These are phyloP conservation scores for Tupaia tana DNA, from an alignment of 2,113 vertebrate species.

Conservation along the genomic window DNA sequence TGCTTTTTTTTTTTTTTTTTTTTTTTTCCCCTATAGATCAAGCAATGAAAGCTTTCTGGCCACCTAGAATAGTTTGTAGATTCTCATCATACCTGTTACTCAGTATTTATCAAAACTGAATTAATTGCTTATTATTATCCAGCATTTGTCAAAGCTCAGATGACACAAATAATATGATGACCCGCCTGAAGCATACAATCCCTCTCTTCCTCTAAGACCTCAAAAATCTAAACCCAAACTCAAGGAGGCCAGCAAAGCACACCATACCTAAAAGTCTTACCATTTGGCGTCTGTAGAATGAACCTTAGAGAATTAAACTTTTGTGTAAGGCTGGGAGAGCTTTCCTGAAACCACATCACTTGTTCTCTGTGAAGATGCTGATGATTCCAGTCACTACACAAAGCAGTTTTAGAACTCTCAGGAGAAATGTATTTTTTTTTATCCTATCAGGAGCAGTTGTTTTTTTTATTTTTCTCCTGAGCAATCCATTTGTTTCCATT, in stretches of 20 bases:
- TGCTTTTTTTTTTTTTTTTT: neutral
- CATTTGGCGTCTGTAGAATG: neutral
- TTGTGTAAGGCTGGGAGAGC: neutral
- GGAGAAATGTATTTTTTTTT: neutral
- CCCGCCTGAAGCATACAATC: neutral
- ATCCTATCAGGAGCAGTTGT: neutral
- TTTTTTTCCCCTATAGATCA: neutral
- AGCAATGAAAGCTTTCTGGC: neutral
- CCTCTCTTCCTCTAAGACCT: neutral
- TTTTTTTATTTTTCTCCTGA: neutral
- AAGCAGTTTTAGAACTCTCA: neutral
- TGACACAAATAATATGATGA: neutral
- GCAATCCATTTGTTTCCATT: neutral
- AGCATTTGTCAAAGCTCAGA: neutral
- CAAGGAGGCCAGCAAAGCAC: neutral
- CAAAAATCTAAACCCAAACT: neutral
- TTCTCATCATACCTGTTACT: neutral
- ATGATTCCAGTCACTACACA: neutral
- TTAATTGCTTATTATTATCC: neutral
- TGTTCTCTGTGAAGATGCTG: neutral
- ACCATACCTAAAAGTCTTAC: neutral
- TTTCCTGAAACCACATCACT: neutral
- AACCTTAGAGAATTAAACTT: neutral
- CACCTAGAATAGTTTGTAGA: neutral
- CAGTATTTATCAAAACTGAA: neutral